phyloP scores from a whole-genome alignment of 1,140 invertebrate genomes.

The Gerris buenoi region DNA sequence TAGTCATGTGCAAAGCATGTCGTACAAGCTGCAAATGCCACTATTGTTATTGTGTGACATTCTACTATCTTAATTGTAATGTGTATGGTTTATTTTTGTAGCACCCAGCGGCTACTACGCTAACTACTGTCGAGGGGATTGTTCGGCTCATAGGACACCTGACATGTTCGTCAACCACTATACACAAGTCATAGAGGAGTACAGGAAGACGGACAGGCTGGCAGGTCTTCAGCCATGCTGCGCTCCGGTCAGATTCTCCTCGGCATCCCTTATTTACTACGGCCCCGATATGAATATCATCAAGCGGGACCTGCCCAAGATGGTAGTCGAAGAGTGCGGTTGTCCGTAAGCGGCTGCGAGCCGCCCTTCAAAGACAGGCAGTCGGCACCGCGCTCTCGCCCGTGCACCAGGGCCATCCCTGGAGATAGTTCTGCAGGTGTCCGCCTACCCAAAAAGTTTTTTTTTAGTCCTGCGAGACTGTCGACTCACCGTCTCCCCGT shows the following conservation, averaged over 20 bases:
- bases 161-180: constrained; percentile 74
- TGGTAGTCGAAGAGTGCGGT: constrained; percentile 91
- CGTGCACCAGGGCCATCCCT: no score
- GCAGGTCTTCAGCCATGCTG: constrained; percentile 76
- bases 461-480: no score
- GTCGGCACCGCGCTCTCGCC: no score
- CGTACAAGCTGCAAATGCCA: no score
- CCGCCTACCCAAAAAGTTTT: no score
- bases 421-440: no score
- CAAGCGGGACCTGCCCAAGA: constrained; percentile 84
- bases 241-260: constrained; percentile 80
- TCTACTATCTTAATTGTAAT: no score
- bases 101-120: constrained; percentile 72
- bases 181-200: constrained; percentile 77
- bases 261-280: constrained; percentile 87
- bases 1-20: no score
- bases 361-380: no score
- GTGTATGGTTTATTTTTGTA: neutral
- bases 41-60: no score
- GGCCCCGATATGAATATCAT: constrained; percentile 79
- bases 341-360: constrained; percentile 42
- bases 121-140: constrained; percentile 86
- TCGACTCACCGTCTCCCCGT: no score
- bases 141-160: constrained; percentile 54
- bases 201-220: constrained; percentile 55